Base-by-base conservation (phyloP, 2,113 vertebrate genomes). In the Sorex fumeus region DNA sequence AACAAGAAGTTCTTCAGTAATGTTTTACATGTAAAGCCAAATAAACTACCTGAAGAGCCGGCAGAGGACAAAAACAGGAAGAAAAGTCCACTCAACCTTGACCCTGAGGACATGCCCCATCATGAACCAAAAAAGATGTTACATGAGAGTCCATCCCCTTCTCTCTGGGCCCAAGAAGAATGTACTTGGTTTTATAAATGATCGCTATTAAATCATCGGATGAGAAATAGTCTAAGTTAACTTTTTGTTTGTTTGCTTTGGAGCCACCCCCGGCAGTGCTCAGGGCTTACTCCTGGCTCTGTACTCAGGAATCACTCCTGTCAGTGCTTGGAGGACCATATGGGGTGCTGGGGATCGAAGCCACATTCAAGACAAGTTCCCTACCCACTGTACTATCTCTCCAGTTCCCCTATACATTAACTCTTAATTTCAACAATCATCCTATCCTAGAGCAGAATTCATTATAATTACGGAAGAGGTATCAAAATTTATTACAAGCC, bases 351-450 rank as follows among this genome's bases (percentile, higher is more conserved):
- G 40, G 40, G 40, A 40, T 40, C 7, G 40, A 40, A 40, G 4
- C 3, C 40, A 40, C 40, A 40, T 40, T 40, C 47, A 50, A 50
- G 13, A 13, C 47, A 50, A 50, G 47, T 13, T 5, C 47, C 47
- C 47, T 12, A 50, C 9, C 47, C 13, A 50, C 47, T 50, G 47
- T 50, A 50, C 47, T 50, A 50, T 50, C 47, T 50, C 47, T 50
- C 47, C 13, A 50, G 47, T 9, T 13, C 10, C 47, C 47, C 47
- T 50, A 5, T 50, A 50, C 40, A 45, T 64, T 74, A 40, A 30
- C 15, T 71, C 81, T 96, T 86, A 8, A 89, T 82, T 81, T 91
- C 67, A 77, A 69, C 25, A 70, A 86, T 67, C 12, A 89, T 70
- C 57, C 45, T 70, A 90, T 30, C 36, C 67, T 77, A 84, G 89